Conservation (phyloP, 1,140 invertebrate genomes). For the Bombyx mandarina region DNA sequence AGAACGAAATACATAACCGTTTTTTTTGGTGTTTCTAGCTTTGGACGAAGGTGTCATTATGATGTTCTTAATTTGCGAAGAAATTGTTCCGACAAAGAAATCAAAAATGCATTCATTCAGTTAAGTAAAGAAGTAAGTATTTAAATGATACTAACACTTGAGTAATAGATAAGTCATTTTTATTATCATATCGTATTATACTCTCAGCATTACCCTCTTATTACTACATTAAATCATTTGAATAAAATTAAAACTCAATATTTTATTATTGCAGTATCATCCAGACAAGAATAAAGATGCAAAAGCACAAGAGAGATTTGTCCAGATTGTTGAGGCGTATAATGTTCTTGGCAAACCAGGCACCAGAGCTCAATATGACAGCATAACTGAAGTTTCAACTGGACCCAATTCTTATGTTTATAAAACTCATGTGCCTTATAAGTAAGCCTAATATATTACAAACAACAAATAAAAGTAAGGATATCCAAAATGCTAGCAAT, state of each 20-base stretch:
- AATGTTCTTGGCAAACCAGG: conserved; percentile 72
- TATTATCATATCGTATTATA: too few relatives aligned
- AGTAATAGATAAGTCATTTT: background rate
- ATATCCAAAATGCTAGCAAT: too few relatives aligned
- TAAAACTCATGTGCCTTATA: conserved; percentile 42
- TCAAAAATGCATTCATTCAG: conserved; percentile 72
- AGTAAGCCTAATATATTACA: conserved; percentile 26
- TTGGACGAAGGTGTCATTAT: conserved; percentile 63
- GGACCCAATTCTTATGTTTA: conserved; percentile 30
- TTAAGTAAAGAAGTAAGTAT: conserved; percentile 72
- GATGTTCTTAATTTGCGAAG: conserved; percentile 69
- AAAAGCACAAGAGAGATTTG: conserved; percentile 71
- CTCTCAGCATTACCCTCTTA: too few relatives aligned
- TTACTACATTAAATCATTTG: too few relatives aligned
- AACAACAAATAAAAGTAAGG: background rate
- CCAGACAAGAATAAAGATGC: conserved; percentile 74
- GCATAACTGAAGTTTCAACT: conserved; percentile 19
- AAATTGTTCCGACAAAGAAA: conserved; percentile 71
- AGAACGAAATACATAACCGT: too few relatives aligned
- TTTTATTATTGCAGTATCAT: conserved; percentile 66
- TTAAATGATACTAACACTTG: background rate
- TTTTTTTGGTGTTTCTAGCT: conserved; percentile 28
- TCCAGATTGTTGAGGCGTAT: conserved; percentile 77
- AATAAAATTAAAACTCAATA: background rate
- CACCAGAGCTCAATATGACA: conserved; percentile 72